Base-by-base conservation (phyloP, 2,113 vertebrate species). In the Condylura cristata region DNA sequence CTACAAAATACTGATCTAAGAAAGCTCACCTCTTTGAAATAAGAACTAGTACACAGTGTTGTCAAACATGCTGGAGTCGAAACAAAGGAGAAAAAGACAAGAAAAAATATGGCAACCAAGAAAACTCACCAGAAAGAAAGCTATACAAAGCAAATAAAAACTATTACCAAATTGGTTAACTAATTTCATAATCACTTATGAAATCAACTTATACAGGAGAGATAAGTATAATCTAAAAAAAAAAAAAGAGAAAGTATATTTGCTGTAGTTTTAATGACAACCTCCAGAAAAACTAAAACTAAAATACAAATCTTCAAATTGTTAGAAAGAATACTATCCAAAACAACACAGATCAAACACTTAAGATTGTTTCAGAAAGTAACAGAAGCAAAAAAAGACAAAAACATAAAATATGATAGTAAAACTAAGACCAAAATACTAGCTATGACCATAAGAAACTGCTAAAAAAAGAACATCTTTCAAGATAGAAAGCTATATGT, bases 231-330 rank as follows among this genome's bases (percentile, higher is more conserved):
- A 68, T 53, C 44, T 48, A 58, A 72, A 70, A 83, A 79, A 86
- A 86, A 74, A 51, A 89, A 82, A 86, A 86, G 41, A 70, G 44
- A 75, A 93, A 84, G 91, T 84, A 60, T 13, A 32, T 65, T 89
- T 93, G n/a, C n/a, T n/a, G n/a, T 75, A 41, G 75, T 91, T 91
- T 37, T 71, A 93, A 96, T 94, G 83, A 66, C 48, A 90, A 86
- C 68, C 80, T 89, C 51, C 32, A 75, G 44, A 84, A 90, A 34
- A 66, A 56, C 37, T 66, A 74, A 95, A 89, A 95, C 34, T 76
- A 96, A 86, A 96, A 71, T 46, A 72, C 5, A 66, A 84, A 88
- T 28, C 18, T 94, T 88, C 22, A 60, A 87, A 90, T 7, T 91
- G 86, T 93, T 44, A 80, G 76, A 86, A 91, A 53, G 66, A 89